Conservation (phyloP, 1,140 invertebrate genomes). For the Patella vulgata region DNA sequence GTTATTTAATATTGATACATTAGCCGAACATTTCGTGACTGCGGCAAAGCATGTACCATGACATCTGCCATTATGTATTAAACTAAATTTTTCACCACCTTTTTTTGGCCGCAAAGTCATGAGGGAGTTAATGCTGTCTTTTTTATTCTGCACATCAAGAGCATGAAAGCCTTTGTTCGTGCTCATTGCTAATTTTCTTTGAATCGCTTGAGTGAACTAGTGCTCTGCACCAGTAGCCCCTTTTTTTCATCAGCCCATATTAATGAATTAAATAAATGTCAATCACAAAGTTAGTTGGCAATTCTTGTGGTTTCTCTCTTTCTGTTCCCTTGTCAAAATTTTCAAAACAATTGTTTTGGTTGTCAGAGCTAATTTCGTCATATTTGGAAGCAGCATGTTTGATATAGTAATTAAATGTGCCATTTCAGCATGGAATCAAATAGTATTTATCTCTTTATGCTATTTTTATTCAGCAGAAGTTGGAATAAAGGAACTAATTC, state of each 20-base stretch:
- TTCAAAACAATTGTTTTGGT: not conserved
- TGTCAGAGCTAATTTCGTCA: not conserved
- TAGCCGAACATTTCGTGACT: no score
- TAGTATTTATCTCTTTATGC: not conserved
- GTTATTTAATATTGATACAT: no score
- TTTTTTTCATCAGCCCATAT: conserved; percentile 5
- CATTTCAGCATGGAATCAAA: not conserved
- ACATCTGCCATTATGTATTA: not conserved
- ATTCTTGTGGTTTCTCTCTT: no score
- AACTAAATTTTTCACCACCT: not conserved
- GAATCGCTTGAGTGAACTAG: not conserved
- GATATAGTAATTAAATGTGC: not conserved
- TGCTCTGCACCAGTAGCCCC: not conserved
- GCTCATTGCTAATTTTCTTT: conserved; percentile 4
- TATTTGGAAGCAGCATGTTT: not conserved
- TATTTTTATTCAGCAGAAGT: not conserved
- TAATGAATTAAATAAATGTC: conserved; percentile 13
- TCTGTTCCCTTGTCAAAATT: no score
- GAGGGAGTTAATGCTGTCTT: not conserved
- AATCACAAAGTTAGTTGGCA: not conserved
- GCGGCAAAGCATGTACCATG: not conserved
- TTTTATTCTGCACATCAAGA: not conserved
- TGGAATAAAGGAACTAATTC: no score
- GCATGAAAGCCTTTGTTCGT: not conserved
- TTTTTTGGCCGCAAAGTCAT: conserved; percentile 3